A percentile compares a stretch with the other conserved stretches of the same genome.
These are phyloP conservation scores for Limenitis camilla DNA, from an alignment of 2,888 invertebrate species.

Conservation along the genomic window DNA sequence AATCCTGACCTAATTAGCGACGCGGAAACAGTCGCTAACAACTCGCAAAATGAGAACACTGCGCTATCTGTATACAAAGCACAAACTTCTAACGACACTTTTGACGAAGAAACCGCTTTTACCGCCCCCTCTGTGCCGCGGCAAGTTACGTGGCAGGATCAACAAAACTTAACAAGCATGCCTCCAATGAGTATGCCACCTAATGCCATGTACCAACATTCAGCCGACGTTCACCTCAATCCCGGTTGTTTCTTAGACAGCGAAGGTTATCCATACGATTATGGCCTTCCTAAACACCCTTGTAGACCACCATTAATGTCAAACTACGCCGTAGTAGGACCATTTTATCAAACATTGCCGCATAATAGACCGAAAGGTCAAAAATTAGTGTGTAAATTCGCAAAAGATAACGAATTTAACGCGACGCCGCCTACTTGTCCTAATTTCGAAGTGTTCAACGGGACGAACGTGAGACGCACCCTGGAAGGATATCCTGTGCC, in stretches of 20 bases:
- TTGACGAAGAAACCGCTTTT: slow-evolving; percentile 64
- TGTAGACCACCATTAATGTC: slow-evolving; percentile 63
- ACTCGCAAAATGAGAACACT: slow-evolving; percentile 63
- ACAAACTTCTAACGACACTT: slow-evolving; percentile 53
- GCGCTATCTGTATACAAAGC: slow-evolving; percentile 63
- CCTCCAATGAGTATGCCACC: slow-evolving; percentile 61
- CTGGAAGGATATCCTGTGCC: slow-evolving; percentile 86
- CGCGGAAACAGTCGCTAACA: slow-evolving; percentile 77
- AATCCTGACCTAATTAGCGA: slow-evolving; percentile 88
- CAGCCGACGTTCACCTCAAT: slow-evolving; percentile 83
- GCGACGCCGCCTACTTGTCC: slow-evolving; percentile 50
- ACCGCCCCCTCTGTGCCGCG: slow-evolving; percentile 58
- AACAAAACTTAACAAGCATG: slow-evolving; percentile 50
- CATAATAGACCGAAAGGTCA: slow-evolving; percentile 79
- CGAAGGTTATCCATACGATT: slow-evolving; percentile 87
- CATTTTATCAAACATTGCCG: slow-evolving; percentile 85
- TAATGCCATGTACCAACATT: slow-evolving; percentile 77
- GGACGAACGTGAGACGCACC: slow-evolving; percentile 81
- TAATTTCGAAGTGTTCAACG: slow-evolving; percentile 62
- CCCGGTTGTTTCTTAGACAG: slow-evolving; percentile 84
- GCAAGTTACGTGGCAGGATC: slow-evolving; percentile 74
- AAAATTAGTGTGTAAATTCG: slow-evolving; percentile 66
- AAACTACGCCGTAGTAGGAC: slow-evolving; percentile 60
- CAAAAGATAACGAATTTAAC: slow-evolving; percentile 68
- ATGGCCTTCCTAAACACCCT: slow-evolving; percentile 81